Percentiles rank a stretch among this genome's conserved stretches.
Evolutionary conservation across 2,113 vertebrate genomes (phyloP).

Genomic region (Eublepharis macularius): DNA sequence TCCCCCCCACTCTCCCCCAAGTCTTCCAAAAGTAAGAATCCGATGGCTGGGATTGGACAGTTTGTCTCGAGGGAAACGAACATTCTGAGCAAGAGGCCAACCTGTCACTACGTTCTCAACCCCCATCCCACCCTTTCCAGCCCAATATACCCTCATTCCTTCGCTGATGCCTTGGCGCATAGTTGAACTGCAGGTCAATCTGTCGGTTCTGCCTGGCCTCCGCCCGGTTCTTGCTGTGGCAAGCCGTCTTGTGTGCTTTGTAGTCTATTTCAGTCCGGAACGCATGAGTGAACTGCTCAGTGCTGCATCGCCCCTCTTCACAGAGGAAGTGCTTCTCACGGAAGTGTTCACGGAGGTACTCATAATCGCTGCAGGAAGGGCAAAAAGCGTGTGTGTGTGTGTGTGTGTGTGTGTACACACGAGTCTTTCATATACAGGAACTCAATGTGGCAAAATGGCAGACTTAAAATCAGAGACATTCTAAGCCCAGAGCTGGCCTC

Average conservation of each 20-base stretch:
- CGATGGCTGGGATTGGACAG: no score
- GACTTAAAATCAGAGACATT: not conserved
- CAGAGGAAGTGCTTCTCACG: slow-evolving; percentile 94
- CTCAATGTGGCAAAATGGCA: not conserved
- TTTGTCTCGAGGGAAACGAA: no score
- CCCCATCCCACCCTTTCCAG: not conserved
- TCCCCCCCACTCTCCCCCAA: no score
- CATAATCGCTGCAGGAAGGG: slow-evolving; percentile 82
- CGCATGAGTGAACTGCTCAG: slow-evolving; percentile 95
- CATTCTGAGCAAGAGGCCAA: no score
- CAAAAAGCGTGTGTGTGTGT: fast-evolving
- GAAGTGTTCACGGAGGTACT: slow-evolving; percentile 94
- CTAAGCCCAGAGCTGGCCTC: not conserved
- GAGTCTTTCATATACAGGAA: not conserved
- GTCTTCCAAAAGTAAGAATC: no score
- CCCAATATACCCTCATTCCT: slow-evolving; percentile 82
- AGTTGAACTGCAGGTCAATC: slow-evolving; percentile 95
- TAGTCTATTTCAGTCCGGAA: slow-evolving; percentile 97
- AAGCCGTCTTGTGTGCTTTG: slow-evolving; percentile 92
- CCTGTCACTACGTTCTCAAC: no score
- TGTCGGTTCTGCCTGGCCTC: slow-evolving; percentile 97
- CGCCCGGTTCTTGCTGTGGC: slow-evolving; percentile 93
- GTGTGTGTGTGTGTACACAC: fast-evolving
- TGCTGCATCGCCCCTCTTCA: slow-evolving; percentile 91
- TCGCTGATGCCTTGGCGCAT: slow-evolving; percentile 80